Evolutionary conservation across 1,140 invertebrate genomes (phyloP).

Genomic region (Philopotamus ludificatus): DNA sequence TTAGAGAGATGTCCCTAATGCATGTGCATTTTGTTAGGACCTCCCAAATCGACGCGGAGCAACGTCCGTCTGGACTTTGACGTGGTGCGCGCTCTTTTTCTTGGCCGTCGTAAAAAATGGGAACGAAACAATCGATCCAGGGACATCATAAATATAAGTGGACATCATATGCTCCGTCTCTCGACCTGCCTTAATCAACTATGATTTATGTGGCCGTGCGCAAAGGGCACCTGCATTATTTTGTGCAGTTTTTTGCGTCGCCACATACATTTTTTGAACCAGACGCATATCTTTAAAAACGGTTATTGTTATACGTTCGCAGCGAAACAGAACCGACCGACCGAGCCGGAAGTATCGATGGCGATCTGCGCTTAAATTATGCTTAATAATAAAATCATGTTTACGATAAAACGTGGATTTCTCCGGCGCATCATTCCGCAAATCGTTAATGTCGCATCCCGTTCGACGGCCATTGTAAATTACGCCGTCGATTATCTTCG

Average conservation of each 20-base stretch:
- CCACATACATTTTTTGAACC: too few species aligned
- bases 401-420: too few species aligned
- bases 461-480: neutral
- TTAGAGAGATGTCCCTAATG: slow-evolving; percentile 15
- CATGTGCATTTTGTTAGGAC: slow-evolving; percentile 20
- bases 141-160: slow-evolving; percentile 22
- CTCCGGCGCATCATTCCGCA: too few species aligned
- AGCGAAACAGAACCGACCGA: too few species aligned
- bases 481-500: too few species aligned
- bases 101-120: slow-evolving; percentile 7
- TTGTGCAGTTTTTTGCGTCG: slow-evolving; percentile 12
- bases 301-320: too few species aligned
- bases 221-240: slow-evolving; percentile 27
- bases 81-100: slow-evolving; percentile 16
- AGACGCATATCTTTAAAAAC: too few species aligned
- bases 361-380: too few species aligned
- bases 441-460: neutral
- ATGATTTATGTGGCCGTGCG: slow-evolving; percentile 29
- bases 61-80: neutral
- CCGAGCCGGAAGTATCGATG: too few species aligned
- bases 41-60: slow-evolving; percentile 24
- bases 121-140: slow-evolving; percentile 19
- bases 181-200: slow-evolving; percentile 30
- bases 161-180: slow-evolving; percentile 21
- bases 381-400: too few species aligned